Percentiles rank a stretch among this genome's conserved stretches.
Evolutionary conservation across 2,888 invertebrate species (phyloP).

Genomic region (Torymus aiolomorphi): DNA sequence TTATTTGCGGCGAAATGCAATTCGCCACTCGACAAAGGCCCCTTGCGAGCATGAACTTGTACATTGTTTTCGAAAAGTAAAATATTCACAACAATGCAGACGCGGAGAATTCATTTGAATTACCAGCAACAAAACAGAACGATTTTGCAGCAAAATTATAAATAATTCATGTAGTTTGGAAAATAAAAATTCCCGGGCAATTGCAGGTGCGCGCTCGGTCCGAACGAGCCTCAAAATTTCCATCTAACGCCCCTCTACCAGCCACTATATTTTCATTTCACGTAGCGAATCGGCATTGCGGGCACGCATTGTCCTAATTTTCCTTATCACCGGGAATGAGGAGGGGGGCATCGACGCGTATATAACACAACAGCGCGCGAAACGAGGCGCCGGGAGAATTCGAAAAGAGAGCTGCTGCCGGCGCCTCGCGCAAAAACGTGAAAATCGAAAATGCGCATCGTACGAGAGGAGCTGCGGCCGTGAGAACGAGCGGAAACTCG

Average conservation of each 20-base stretch:
- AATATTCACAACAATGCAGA: neutral
- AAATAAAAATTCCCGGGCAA: conserved; percentile 9
- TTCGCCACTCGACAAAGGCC: too few species aligned
- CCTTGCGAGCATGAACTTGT: too few species aligned
- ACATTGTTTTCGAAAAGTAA: too few species aligned
- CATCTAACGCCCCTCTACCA: neutral
- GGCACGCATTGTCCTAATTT: conserved; percentile 47
- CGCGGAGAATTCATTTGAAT: neutral
- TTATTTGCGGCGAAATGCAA: too few species aligned
- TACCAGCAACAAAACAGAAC: conserved; percentile 25
- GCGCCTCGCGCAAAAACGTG: conserved; percentile 29
- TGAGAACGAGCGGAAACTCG: conserved; percentile 46
- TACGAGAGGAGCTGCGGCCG: neutral
- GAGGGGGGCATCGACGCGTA: neutral
- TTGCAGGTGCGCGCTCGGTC: neutral
- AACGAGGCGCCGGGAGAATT: conserved; percentile 17
- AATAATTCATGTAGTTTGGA: conserved; percentile 34
- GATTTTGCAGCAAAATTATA: conserved; percentile 17
- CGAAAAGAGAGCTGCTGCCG: conserved; percentile 20
- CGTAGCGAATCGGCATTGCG: conserved; percentile 26
- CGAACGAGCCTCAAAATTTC: neutral
- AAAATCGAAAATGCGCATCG: conserved; percentile 37
- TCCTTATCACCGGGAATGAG: conserved; percentile 21
- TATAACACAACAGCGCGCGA: neutral
- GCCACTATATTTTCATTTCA: conserved; percentile 17